Percentiles rank a stretch among this genome's conserved stretches.
Evolutionary conservation across 2,113 vertebrate genomes (phyloP).

Genomic region (Rhynchopsitta pachyrhyncha): DNA sequence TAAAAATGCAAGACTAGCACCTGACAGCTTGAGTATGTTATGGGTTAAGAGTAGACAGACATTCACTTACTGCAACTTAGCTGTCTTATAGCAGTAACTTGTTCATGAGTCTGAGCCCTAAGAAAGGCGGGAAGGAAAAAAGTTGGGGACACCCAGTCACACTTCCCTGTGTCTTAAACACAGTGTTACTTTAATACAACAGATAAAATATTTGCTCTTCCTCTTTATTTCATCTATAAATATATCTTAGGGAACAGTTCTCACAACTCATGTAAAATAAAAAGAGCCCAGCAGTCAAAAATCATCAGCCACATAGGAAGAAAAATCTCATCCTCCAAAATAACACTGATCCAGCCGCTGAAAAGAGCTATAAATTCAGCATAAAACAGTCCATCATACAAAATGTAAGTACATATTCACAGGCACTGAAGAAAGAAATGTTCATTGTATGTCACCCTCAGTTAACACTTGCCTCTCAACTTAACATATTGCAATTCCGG

Average conservation of each 20-base stretch:
- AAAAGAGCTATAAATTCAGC: neutral
- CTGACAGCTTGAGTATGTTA: neutral
- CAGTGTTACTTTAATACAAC: accelerated
- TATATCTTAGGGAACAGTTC: neutral
- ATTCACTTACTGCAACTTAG: neutral
- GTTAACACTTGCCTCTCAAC: conserved; percentile 83
- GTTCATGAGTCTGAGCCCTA: neutral
- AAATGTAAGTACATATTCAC: neutral
- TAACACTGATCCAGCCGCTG: neutral
- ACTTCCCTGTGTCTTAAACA: neutral
- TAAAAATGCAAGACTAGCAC: neutral
- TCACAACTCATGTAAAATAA: neutral
- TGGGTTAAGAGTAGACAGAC: neutral
- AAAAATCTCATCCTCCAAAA: neutral
- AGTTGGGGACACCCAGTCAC: neutral
- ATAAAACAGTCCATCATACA: neutral
- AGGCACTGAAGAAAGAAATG: neutral
- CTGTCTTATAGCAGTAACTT: neutral
- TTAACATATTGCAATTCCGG: conserved; percentile 88
- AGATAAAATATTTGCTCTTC: neutral
- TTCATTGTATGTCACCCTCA: neutral
- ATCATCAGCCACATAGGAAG: neutral
- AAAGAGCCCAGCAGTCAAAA: neutral
- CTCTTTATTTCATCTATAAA: neutral
- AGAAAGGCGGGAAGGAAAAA: neutral